Evolutionary conservation across 2,113 vertebrate genomes (phyloP).

Genomic region (Scomber scombrus): DNA sequence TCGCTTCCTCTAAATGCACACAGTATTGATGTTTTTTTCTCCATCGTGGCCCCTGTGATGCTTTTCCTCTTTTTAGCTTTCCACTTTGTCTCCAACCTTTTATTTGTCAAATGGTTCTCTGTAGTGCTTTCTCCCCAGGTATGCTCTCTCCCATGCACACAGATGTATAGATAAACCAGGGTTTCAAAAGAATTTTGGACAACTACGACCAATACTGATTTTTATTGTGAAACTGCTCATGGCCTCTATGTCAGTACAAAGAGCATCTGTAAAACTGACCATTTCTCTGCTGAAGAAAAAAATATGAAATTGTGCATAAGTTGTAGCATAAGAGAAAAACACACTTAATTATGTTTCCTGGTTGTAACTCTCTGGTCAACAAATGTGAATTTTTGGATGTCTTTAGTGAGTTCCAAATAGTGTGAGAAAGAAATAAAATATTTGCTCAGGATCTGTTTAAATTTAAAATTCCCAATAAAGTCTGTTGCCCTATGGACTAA

Average conservation of each 20-base stretch:
- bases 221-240: slow-evolving; percentile 33
- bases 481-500: no score
- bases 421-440: no score
- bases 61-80: slow-evolving; percentile 77
- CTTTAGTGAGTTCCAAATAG: no score
- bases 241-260: neutral
- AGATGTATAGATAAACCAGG: slow-evolving; percentile 57
- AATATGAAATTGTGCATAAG: neutral
- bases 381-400: neutral
- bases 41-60: slow-evolving; percentile 75
- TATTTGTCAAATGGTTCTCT: slow-evolving; percentile 78
- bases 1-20: slow-evolving; percentile 76
- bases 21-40: slow-evolving; percentile 80
- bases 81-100: slow-evolving; percentile 79
- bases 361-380: neutral
- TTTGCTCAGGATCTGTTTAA: no score
- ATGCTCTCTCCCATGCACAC: slow-evolving; percentile 53
- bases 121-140: slow-evolving; percentile 76
- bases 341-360: neutral
- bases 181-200: slow-evolving; percentile 50
- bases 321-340: no score
- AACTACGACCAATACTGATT: slow-evolving; percentile 37
- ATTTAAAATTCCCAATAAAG: no score
- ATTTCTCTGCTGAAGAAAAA: slow-evolving; percentile 3
- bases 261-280: slow-evolving; percentile 19